Evolutionary conservation across 2,797 vertebrate genomes (phyloP).

Genomic region (Cuniculus paca): DNA sequence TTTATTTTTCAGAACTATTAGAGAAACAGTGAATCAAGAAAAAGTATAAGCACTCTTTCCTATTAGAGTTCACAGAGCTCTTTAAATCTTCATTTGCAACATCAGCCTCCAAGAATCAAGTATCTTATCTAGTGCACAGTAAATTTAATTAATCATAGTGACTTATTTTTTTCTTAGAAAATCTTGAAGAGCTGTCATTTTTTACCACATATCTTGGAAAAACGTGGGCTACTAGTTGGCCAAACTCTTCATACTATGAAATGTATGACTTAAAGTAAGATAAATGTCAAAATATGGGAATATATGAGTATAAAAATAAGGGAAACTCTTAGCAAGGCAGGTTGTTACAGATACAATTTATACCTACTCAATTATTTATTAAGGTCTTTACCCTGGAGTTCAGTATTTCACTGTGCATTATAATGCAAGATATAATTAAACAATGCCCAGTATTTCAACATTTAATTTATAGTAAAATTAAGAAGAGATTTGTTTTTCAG

Average conservation of each 20-base stretch:
- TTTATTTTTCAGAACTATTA: neutral
- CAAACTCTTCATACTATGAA: neutral
- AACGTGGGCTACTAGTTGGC: neutral
- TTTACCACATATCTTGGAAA: slow-evolving; percentile 4
- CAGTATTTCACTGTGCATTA: neutral
- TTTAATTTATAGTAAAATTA: slow-evolving; percentile 58
- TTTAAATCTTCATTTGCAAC: neutral
- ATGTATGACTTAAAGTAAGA: slow-evolving; percentile 47
- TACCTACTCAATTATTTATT: neutral
- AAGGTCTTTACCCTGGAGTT: neutral
- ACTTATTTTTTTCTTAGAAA: neutral
- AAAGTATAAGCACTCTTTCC: neutral
- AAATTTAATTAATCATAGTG: neutral
- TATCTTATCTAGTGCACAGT: accelerated
- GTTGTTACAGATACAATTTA: slow-evolving; percentile 49
- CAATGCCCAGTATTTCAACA: neutral
- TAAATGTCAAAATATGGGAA: slow-evolving; percentile 41
- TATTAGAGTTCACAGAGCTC: neutral
- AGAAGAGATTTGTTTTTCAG: neutral
- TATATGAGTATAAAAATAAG: neutral
- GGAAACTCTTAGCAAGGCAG: neutral
- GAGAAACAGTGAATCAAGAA: neutral
- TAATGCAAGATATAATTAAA: neutral
- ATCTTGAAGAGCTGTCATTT: neutral
- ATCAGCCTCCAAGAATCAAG: neutral